These are phyloP conservation scores for Doryteuthis pealeii DNA, from an alignment of 1,140 invertebrate genomes.

Conservation along the genomic window DNA sequence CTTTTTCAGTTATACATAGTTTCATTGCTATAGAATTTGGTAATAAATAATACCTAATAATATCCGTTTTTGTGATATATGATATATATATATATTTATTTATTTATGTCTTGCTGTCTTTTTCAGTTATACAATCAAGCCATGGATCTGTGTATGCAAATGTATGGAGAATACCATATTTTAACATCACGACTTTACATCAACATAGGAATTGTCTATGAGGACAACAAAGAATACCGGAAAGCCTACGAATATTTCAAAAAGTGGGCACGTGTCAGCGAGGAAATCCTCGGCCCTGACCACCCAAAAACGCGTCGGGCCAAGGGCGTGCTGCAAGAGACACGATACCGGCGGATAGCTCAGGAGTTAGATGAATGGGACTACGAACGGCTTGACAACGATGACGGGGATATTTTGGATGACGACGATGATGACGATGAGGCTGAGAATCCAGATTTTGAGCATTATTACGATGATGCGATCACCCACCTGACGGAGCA, in stretches of 20 bases:
- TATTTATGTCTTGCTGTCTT: conserved; percentile 1
- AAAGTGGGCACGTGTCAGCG: conserved; percentile 57
- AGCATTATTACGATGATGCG: conserved; percentile 49
- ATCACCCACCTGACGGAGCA: conserved; percentile 21
- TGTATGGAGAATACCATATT: conserved; percentile 57
- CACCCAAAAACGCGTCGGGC: conserved; percentile 57
- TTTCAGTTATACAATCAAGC: conserved; percentile 57
- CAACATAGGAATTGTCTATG: conserved; percentile 58
- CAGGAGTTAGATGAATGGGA: conserved; percentile 49
- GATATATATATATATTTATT: too few species aligned
- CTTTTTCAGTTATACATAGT: too few species aligned
- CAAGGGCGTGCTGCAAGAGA: conserved; percentile 54
- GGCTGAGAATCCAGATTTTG: conserved; percentile 43
- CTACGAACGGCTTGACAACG: conserved; percentile 24
- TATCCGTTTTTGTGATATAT: too few species aligned
- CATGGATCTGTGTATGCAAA: conserved; percentile 56
- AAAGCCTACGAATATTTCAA: conserved; percentile 59
- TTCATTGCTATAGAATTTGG: too few species aligned
- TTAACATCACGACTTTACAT: conserved; percentile 57
- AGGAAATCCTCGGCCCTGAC: conserved; percentile 55
- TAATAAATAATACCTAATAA: too few species aligned
- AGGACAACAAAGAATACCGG: conserved; percentile 57
- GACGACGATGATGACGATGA: conserved; percentile 42
- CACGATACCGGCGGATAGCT: conserved; percentile 50
- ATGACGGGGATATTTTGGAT: conserved; percentile 35